Base-by-base conservation (phyloP, 2,113 vertebrate species). In the Pelodiscus sinensis region DNA sequence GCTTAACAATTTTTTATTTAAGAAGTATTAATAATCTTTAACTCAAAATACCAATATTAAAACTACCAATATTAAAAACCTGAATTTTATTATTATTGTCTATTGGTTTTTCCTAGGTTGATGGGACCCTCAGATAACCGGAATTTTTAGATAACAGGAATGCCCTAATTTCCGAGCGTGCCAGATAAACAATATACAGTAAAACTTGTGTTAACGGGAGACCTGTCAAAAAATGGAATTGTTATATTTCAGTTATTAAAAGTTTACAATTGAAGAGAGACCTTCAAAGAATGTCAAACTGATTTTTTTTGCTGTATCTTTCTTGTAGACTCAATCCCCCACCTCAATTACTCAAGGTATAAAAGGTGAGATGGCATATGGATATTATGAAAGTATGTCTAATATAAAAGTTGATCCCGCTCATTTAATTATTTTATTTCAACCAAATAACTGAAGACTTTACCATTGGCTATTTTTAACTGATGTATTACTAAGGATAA, bases 341-440 rank as follows among this genome's bases (percentile, higher is more conserved):
- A n/a, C 15, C 38, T 51, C 16, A 82, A 1, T 93, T 4, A 82
- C 3, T 73, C 0, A 60, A 9, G 86, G 29, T 82, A 18, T 12
- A 56, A 65, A 65, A 89, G 84, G 57, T 44, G 65, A 25, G 38
- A 13, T 44, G 22, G 4, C 18, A 44, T 22, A 44, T 38, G 35
- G 22, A 44, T 44, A 75, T 38, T 75, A 19, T 24, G 44, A 38
- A 44, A 44, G 38, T 44, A 44, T 44, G 38, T 44, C 38, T 44
- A 44, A 44, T 44, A 44, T 44, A 44, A 44, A 50, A 77, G 11
- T 15, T 14, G 25, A 12, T 50, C 22, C 38, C 24, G 13, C 56
- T n/a, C 88, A 90, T 29, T 92, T 77, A 12, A 52, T 82, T 73
- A 38, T 27, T 91, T 86, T 92, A 80, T 60, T 91, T 91, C 54